Evolutionary conservation across 2,888 invertebrate species (phyloP).

Genomic region (Phanerotoma sp.): DNA sequence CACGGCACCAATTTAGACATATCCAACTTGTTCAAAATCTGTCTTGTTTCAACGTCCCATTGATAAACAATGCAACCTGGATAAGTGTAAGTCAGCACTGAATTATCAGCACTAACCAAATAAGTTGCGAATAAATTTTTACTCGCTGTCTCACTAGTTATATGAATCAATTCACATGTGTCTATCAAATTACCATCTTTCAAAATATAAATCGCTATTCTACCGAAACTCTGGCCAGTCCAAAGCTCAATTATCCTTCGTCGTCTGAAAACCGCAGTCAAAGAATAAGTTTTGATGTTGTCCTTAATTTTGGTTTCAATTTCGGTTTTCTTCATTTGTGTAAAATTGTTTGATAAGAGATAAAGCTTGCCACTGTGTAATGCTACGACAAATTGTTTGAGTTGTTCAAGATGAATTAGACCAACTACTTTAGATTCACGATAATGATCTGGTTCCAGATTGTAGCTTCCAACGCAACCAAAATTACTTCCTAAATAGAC

Average conservation of each 20-base stretch:
- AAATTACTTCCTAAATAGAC: constrained; percentile 68
- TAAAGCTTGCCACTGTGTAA: constrained; percentile 70
- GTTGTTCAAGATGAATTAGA: constrained; percentile 66
- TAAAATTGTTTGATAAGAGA: constrained; percentile 50
- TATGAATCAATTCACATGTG: constrained; percentile 71
- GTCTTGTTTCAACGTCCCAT: constrained; percentile 73
- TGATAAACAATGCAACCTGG: constrained; percentile 88
- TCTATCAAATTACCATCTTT: constrained; percentile 58
- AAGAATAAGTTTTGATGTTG: constrained; percentile 48
- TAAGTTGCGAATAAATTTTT: constrained; percentile 71
- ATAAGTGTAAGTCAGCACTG: constrained; percentile 79
- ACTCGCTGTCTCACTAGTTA: constrained; percentile 60
- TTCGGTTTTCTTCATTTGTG: constrained; percentile 50
- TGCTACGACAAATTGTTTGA: constrained; percentile 79
- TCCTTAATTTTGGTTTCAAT: constrained; percentile 52
- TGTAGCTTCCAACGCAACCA: constrained; percentile 51
- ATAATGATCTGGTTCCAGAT: constrained; percentile 65
- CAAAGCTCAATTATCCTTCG: constrained; percentile 70
- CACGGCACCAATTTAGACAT: constrained; percentile 90
- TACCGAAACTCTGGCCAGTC: constrained; percentile 84
- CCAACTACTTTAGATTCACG: constrained; percentile 68
- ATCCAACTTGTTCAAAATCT: constrained; percentile 78
- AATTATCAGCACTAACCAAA: constrained; percentile 65
- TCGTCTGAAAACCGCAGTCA: constrained; percentile 49
- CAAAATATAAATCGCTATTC: constrained; percentile 76